Evolutionary conservation across 1,140 invertebrate species (phyloP), one percentile per base, ranked within the genome.

Genomic region (Homalodisca vitripennis): DNA sequence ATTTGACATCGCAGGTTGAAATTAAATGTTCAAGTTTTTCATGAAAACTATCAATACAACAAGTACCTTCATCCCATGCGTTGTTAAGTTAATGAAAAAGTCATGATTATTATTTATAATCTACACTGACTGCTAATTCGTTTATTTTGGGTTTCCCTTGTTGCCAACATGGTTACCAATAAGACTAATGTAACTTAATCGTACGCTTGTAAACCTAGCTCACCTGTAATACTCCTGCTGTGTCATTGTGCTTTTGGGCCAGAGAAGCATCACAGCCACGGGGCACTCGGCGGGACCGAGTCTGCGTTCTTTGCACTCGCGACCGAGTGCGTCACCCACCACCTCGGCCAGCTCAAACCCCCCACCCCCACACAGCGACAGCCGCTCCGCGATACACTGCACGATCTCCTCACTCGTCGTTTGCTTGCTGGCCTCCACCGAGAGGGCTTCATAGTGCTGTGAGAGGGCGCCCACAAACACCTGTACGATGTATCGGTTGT

Each of bases 291-390:
- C 83, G 41, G 89, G 84, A 51, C 91, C 92, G 20, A 98, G 85
- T 74, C 95, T 83, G 70, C 95, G 82, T 82, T 98, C 96, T 79
- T 98, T 97, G 78, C 94, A 97, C 78, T 96, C 92, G 75, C 92
- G 88, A 17, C 91, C 89, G 67, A 88, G 84, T 74, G 89, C 88
- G 80, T 92, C 90, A 68, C 90, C 91, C 78, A 89, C 85, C 34
- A 97, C 94, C 83, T 98, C 95, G 30, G 94, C 93, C 76, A 98
- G 81, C 81, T 97, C 94, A 80, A 92, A 97, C 69, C 89, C 87
- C 69, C 82, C 82, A 55, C 81, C 81, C 76, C 68, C 66, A 26
- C 70, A 83, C 60, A 96, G 84, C 66, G 84, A 84, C 22, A 93
- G 81, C 74, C 90, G 86, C 72, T 93, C 90, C 51, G 90, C 89